These are phyloP conservation scores for Conchocele bisecta DNA, from an alignment of 2,888 invertebrate species.

Conservation along the genomic window DNA sequence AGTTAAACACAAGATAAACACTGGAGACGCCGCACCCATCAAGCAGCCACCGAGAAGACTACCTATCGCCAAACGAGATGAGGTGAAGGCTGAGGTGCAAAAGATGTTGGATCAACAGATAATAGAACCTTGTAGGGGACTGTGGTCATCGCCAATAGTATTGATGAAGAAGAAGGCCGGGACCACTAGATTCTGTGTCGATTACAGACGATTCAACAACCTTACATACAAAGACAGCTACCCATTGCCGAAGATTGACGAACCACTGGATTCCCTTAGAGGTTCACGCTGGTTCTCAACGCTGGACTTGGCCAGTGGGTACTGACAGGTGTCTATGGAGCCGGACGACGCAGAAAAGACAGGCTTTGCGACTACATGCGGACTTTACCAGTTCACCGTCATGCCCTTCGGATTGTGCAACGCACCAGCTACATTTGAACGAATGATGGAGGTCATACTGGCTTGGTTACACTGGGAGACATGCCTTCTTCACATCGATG, in stretches of 20 bases:
- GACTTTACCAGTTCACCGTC: constrained; percentile 28
- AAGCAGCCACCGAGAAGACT: constrained; percentile 24
- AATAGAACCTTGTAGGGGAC: constrained; percentile 24
- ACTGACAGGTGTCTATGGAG: constrained; percentile 10
- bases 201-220: constrained; percentile 22
- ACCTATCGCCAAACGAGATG: constrained; percentile 14
- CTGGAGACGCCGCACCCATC: constrained; percentile 12
- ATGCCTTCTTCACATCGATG: constrained; percentile 29
- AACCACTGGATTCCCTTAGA: constrained; percentile 12
- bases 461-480: neutral
- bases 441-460: constrained; percentile 28
- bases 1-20: constrained; percentile 22
- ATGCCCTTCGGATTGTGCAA: constrained; percentile 31
- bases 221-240: constrained; percentile 19
- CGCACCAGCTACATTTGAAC: constrained; percentile 23
- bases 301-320: constrained; percentile 6
- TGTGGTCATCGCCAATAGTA: constrained; percentile 29
- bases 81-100: constrained; percentile 14
- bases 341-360: constrained; percentile 11
- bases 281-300: constrained; percentile 16
- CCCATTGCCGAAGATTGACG: constrained; percentile 16
- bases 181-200: constrained; percentile 22
- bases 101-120: constrained; percentile 22
- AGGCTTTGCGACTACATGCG: constrained; percentile 26
- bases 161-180: constrained; percentile 28